Evolutionary conservation across 2,888 invertebrate genomes (phyloP).

Genomic region (Campopleginae sp.): DNA sequence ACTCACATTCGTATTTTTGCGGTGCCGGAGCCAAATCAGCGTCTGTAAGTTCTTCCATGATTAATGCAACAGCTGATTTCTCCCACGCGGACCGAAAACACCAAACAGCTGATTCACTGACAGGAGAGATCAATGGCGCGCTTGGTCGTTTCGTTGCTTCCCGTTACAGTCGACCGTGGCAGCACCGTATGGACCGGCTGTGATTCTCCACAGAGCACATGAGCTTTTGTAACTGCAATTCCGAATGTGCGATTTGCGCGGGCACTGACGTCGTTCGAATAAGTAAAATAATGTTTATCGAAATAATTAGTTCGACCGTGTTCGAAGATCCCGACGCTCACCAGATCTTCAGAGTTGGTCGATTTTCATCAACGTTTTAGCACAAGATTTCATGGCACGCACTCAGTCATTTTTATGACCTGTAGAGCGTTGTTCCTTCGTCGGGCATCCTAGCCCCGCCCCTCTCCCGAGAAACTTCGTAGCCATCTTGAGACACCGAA

Average conservation of each 20-base stretch:
- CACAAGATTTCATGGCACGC: neutral
- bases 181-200: constrained; percentile 59
- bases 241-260: neutral
- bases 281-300: neutral
- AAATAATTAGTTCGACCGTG: neutral
- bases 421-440: neutral
- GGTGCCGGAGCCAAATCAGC: constrained; percentile 88
- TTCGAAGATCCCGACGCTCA: neutral
- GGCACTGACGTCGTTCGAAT: neutral
- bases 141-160: constrained; percentile 22
- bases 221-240: constrained; percentile 41
- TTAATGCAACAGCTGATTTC: constrained; percentile 80
- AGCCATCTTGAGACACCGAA: neutral
- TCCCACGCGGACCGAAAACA: constrained; percentile 54
- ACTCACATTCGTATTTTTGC: constrained; percentile 93
- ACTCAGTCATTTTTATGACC: neutral
- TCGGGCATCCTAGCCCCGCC: neutral
- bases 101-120: constrained; percentile 82
- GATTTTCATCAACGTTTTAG: neutral
- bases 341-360: neutral
- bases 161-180: constrained; percentile 57
- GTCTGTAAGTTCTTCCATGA: constrained; percentile 84
- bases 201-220: constrained; percentile 14
- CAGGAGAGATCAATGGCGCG: constrained; percentile 64
- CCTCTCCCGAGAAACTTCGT: neutral